These are phyloP conservation scores for Ganaspis sp. DNA, from an alignment of 1,140 invertebrate species.

Conservation along the genomic window DNA sequence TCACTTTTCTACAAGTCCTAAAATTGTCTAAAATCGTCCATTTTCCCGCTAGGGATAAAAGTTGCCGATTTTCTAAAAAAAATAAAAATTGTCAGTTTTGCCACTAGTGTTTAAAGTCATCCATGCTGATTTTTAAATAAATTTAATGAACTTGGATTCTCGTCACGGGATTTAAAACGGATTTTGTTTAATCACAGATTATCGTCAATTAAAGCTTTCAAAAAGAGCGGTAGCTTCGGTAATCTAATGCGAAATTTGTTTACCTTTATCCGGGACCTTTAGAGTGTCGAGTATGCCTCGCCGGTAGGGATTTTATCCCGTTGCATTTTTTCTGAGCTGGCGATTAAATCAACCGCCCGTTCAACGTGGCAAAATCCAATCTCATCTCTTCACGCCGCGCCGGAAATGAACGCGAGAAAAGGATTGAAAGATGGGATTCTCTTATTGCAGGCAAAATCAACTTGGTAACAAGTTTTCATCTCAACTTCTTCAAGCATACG, in stretches of 20 bases:
- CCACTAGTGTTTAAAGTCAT: too few relatives aligned
- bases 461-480: background rate
- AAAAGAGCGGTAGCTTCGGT: background rate
- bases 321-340: background rate
- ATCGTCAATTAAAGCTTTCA: background rate
- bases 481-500: background rate
- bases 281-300: background rate
- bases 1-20: too few relatives aligned
- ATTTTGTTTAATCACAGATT: background rate
- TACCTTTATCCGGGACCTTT: background rate
- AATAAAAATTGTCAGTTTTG: too few relatives aligned
- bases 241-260: background rate
- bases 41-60: too few relatives aligned
- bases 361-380: constrained; percentile 14
- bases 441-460: constrained; percentile 23
- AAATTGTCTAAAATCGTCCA: too few relatives aligned
- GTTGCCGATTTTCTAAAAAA: too few relatives aligned
- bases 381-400: constrained; percentile 8
- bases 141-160: too few relatives aligned
- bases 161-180: too few relatives aligned
- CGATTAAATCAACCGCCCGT: constrained; percentile 11
- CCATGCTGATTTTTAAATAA: too few relatives aligned
- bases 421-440: background rate
- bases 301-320: background rate
- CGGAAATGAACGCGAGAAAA: constrained; percentile 1